phyloP scores from a whole-genome alignment of 2,888 invertebrate genomes.

The Eupithecia centaureata region DNA sequence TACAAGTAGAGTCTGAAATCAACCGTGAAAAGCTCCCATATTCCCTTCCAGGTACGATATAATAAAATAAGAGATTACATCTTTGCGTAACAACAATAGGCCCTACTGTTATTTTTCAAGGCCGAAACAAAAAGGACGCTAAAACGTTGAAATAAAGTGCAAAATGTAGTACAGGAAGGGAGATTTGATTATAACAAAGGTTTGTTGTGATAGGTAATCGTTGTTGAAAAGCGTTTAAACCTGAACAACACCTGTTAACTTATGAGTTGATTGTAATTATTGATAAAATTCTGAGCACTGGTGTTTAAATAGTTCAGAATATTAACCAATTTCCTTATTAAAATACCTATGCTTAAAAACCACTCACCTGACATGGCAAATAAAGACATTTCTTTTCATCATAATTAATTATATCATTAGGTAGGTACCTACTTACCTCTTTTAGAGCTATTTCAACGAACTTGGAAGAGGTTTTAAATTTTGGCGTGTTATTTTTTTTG shows the following conservation, averaged over 20 bases:
- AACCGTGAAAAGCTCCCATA: constrained; percentile 39
- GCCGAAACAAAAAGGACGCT: constrained; percentile 49
- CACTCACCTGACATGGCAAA: too few relatives aligned
- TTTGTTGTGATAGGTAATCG: constrained; percentile 74
- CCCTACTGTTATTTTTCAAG: constrained; percentile 73
- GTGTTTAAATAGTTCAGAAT: too few relatives aligned
- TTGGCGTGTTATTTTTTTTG: too few relatives aligned
- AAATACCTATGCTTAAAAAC: too few relatives aligned
- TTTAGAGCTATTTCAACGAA: too few relatives aligned
- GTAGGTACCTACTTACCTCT: too few relatives aligned
- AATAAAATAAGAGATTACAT: constrained; percentile 82
- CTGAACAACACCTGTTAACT: constrained; percentile 61
- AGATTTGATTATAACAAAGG: constrained; percentile 65
- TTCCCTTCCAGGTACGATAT: constrained; percentile 76
- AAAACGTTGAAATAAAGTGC: constrained; percentile 42
- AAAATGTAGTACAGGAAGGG: constrained; percentile 41
- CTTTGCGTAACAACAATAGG: constrained; percentile 81
- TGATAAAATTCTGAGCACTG: too few relatives aligned
- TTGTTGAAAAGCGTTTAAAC: constrained; percentile 68
- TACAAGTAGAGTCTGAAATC: constrained; percentile 17
- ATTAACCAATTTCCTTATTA: background rate
- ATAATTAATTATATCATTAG: too few relatives aligned
- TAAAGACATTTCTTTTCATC: too few relatives aligned
- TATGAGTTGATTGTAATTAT: constrained; percentile 52
- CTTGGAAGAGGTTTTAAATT: too few relatives aligned